phyloP scores from a whole-genome alignment of 2,797 vertebrate genomes.

The Notolepis coatsorum region DNA sequence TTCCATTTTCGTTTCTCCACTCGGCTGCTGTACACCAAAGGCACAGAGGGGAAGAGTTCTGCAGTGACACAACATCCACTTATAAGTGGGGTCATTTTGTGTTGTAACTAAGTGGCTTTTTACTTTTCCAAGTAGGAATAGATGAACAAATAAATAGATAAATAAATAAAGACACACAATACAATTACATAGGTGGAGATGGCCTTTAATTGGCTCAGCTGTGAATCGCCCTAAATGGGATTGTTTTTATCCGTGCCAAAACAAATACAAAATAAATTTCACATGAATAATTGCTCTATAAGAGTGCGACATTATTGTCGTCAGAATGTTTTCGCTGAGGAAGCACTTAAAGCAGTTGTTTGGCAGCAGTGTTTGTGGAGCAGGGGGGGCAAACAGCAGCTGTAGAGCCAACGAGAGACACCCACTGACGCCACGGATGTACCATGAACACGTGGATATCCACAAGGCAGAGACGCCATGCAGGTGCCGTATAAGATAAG shows the following conservation, averaged over 20 bases:
- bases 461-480: background rate
- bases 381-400: conserved; percentile 45
- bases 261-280: conserved; percentile 15
- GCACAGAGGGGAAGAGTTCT: background rate
- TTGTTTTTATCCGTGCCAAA: too few species aligned
- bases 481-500: too few species aligned
- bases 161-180: background rate
- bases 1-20: background rate
- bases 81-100: background rate
- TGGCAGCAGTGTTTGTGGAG: conserved; percentile 55
- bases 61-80: background rate
- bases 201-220: background rate
- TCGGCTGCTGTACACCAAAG: too few species aligned
- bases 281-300: conserved; percentile 16
- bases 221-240: background rate
- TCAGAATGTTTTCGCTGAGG: conserved; percentile 39
- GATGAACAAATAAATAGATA: too few species aligned
- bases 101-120: background rate
- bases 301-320: conserved; percentile 30
- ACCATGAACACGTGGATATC: conserved; percentile 22
- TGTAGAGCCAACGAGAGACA: conserved; percentile 35
- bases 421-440: conserved; percentile 3
- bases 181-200: background rate
- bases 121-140: too few species aligned
- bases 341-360: conserved; percentile 50